Conservation (phyloP, 2,113 vertebrate genomes). For the Orthonyx spaldingii region DNA sequence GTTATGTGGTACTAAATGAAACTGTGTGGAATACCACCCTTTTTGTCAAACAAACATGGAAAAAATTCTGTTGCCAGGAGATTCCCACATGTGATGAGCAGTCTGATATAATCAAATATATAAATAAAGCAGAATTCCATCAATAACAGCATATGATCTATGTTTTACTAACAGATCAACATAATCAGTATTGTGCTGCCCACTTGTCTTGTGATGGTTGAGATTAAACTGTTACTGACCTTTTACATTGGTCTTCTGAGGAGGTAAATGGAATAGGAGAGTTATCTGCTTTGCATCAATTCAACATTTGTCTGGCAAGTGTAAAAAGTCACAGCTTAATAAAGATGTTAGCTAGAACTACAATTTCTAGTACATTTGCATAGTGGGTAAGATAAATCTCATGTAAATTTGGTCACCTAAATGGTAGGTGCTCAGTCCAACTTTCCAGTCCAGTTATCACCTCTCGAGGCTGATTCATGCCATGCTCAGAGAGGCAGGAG, state of each 20-base stretch:
- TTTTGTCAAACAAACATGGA: background rate
- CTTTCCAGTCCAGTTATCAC: background rate
- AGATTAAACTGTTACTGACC: background rate
- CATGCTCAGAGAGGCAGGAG: background rate
- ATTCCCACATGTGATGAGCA: background rate
- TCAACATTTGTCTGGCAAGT: background rate
- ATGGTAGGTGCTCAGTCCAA: background rate
- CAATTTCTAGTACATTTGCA: background rate
- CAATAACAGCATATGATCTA: background rate
- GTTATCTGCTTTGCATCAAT: background rate
- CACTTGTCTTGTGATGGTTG: background rate
- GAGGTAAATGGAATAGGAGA: background rate
- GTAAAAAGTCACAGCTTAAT: background rate
- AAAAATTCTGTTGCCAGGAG: background rate
- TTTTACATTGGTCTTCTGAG: background rate
- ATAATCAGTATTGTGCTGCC: background rate
- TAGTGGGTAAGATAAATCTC: fast-evolving
- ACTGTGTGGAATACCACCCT: background rate
- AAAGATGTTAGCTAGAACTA: background rate
- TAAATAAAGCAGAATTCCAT: background rate
- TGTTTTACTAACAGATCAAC: background rate
- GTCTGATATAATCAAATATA: background rate
- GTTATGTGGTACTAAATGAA: background rate
- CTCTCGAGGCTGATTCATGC: background rate
- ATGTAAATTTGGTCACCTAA: background rate